Evolutionary conservation across 2,797 vertebrate genomes (phyloP).

Genomic region (Rousettus madagascariensis): DNA sequence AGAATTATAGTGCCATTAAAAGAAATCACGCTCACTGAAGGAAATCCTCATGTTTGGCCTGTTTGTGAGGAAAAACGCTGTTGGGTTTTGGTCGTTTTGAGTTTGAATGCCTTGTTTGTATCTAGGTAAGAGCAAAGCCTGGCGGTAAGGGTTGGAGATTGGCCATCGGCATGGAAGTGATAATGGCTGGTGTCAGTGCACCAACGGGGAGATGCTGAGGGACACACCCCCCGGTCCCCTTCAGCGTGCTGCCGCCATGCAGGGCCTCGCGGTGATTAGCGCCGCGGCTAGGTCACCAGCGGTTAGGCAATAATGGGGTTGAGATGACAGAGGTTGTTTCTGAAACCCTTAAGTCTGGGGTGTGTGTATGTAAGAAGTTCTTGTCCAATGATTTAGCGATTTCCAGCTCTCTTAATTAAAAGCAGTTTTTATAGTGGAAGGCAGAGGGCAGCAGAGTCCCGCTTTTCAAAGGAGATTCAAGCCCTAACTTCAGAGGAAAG

Average conservation of each 20-base stretch:
- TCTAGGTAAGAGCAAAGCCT: background rate
- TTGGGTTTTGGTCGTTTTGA: background rate
- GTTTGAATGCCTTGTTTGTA: background rate
- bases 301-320: background rate
- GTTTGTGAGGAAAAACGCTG: background rate
- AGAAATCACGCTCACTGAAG: background rate
- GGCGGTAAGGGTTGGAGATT: background rate
- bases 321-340: background rate
- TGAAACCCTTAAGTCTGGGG: background rate
- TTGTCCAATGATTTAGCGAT: background rate
- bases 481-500: fast-evolving
- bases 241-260: background rate
- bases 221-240: background rate
- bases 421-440: slow-evolving; percentile 47
- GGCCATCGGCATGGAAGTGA: background rate
- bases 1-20: background rate
- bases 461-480: slow-evolving; percentile 43
- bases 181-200: background rate
- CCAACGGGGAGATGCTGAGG: background rate
- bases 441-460: slow-evolving; percentile 85
- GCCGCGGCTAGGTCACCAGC: fast-evolving
- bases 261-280: background rate
- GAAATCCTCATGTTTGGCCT: background rate
- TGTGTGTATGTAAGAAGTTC: background rate
- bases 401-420: background rate